These are phyloP conservation scores for Rhadina sibilatrix DNA, from an alignment of 2,113 vertebrate genomes.

Conservation along the genomic window DNA sequence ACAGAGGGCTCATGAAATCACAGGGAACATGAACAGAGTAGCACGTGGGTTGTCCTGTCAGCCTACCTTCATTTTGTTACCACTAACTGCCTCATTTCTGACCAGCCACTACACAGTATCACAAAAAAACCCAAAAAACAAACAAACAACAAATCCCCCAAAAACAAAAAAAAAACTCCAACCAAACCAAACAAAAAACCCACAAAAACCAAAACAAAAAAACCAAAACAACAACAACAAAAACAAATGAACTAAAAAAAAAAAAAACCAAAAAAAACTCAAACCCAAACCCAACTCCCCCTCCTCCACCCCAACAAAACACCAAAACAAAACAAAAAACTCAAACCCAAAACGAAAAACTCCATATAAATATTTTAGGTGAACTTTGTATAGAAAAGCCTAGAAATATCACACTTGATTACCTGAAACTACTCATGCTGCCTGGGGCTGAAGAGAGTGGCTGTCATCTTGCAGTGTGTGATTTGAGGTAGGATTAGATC, in stretches of 20 bases:
- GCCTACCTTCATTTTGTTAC: not conserved
- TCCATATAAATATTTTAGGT: not conserved
- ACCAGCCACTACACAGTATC: not conserved
- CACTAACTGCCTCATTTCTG: not conserved
- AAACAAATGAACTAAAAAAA: no score
- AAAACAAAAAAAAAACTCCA: no score
- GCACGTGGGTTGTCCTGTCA: not conserved
- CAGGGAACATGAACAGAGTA: not conserved
- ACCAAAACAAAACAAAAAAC: not conserved
- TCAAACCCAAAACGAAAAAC: rapidly evolving
- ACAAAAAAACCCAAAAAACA: not conserved
- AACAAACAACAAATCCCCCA: no score
- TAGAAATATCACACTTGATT: not conserved
- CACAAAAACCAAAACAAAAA: no score
- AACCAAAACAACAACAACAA: no score
- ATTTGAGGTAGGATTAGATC: not conserved
- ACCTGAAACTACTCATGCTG: not conserved
- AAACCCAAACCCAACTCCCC: no score
- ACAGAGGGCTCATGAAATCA: not conserved
- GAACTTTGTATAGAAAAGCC: not conserved
- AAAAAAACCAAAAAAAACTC: no score
- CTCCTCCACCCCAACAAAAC: no score
- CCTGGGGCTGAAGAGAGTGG: not conserved
- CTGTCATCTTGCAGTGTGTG: not conserved
- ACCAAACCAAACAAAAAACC: no score